Base-by-base conservation (phyloP, 2,797 vertebrate genomes). In the Enteromius thamalakanensis region DNA sequence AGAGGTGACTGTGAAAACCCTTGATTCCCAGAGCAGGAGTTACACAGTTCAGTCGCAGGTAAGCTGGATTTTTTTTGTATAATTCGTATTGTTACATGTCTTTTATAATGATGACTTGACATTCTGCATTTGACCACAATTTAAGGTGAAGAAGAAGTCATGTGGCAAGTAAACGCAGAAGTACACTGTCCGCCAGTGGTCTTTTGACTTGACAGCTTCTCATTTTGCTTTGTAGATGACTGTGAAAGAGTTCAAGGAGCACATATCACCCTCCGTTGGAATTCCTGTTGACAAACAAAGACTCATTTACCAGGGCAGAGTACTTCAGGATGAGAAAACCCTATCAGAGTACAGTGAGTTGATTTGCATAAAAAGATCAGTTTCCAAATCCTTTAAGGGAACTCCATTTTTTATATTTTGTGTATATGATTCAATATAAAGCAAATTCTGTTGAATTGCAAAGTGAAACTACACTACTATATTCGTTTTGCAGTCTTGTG, bases 241-340 rank as follows among this genome's bases (percentile, higher is more conserved):
- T 0, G 96, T 98, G 49, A 97, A 96, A 84, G 96, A 97, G 78
- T 98, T 98, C 88, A 98, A 98, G 90, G 96, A 97, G 86, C 96
- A 97, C 84, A 98, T 98, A 65, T 95, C 97, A 0, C 90, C 94
- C 10, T 96, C 96, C 0, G 97, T 98, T 85, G 96, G 92, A 32
- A 98, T 98, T 83, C 95, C 97, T 7, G 93, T 96, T 23, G 96
- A 98, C 87, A 98, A 98, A 88, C 97, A 98, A 84, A 94, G 97
- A 74, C 95, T 98, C 80, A 98, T 98, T 89, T 98, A 98, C 82
- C 97, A 98, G 92, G 97, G 97, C 11, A 91, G 97, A 83, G 97
- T 98, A 74, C 92, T 98, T 76, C 97, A 98, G 89, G 97, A 98
- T 88, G 97, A 98, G 81, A 96, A 95, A 93, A 97, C 96, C 74